Base-by-base conservation (phyloP, 2,113 vertebrate species). In the Tauraco erythrolophus region DNA sequence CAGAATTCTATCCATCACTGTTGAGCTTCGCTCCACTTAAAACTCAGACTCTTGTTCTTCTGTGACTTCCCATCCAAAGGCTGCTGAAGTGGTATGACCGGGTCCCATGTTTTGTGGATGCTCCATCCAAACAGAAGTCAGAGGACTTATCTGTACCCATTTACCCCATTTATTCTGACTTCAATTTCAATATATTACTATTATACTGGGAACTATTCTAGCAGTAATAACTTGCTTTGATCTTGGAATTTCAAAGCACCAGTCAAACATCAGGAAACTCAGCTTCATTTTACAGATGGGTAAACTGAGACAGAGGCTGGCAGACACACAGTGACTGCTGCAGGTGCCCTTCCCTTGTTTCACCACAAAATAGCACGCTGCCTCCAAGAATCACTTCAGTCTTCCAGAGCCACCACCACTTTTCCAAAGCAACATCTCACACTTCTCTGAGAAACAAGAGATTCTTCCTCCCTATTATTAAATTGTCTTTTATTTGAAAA, bases 211-310 rank as follows among this genome's bases (percentile, higher is more conserved):
- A 97, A 79, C 81, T 79, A 83, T 92, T 89, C 77, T 0, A 81
- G 96, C 88, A 84, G 71, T 77, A 95, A 94, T 89, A 89, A 94
- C 92, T 95, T 84, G 61, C 94, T 96, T 97, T 97, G 92, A 95
- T 96, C 77, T 92, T 92, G 81, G 70, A 87, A 95, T 95, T 95
- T 94, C 95, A 92, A 96, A 92, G 87, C 81, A 95, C n/a, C 74
- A 95, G 94, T 77, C 94, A 96, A 96, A 91, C 65, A 89, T 74
- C 92, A 95, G 80, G 64, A 95, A 94, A 84, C 50, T 84, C 89
- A 58, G 72, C 57, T 65, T 92, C 70, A 54, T 96, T 97, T 91
- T 94, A 89, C 88, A 96, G 87, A 91, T 39, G 41, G 57, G 37
- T 50, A 94, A 92, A 97, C 31, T 37, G 86, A 92, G 89, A 91